Base-by-base conservation (phyloP, 2,888 invertebrate species). In the Cecidostiba fungosa region DNA sequence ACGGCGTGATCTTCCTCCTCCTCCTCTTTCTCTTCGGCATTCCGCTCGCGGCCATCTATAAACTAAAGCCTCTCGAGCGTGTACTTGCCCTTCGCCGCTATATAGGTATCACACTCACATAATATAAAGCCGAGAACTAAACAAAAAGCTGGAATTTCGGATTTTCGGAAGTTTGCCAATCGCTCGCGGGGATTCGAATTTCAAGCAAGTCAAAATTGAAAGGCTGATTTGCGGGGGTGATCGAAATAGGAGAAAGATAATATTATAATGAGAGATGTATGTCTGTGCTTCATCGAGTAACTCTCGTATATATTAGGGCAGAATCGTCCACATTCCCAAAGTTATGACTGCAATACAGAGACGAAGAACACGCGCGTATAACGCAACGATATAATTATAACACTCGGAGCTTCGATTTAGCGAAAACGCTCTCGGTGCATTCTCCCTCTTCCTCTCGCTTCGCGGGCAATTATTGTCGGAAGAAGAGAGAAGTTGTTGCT, bases 21-120 rank as follows among this genome's bases (percentile, higher is more conserved):
- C 32, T 19, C 16, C 32, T 69, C 69, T 69, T 69, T 36, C n/a
- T 79, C 73, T 69, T 74, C 69, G 82, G 82, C 77, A 82, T 82
- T 82, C 77, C 82, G 76, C 82, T 82, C 66, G 76, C 76, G 82
- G 82, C 82, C 54, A 82, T 82, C 82, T 70, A 54, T 59, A 70
- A 62, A 76, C 26, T 43, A 19, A 14, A 62, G 50, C 26, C 32
- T 12, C 12, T 32, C 36, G 70, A 14, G 70, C 5, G 43, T 36
- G 19, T 26, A 23, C n/a, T 19, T 72, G 36, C 36, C 32, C n/a
- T 59, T 59, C 54, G 43, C 43, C 23, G 39, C 10, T 19, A 29
- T 32, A 29, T 19, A 6, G 69, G 32, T 69, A 6, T 1, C 39
- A 10, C 14, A 47, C 6, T 19, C 70, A 26, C 69, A 16, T 32